Evolutionary conservation across 2,888 invertebrate species (phyloP).

Genomic region (Ormyrus pomaceus): DNA sequence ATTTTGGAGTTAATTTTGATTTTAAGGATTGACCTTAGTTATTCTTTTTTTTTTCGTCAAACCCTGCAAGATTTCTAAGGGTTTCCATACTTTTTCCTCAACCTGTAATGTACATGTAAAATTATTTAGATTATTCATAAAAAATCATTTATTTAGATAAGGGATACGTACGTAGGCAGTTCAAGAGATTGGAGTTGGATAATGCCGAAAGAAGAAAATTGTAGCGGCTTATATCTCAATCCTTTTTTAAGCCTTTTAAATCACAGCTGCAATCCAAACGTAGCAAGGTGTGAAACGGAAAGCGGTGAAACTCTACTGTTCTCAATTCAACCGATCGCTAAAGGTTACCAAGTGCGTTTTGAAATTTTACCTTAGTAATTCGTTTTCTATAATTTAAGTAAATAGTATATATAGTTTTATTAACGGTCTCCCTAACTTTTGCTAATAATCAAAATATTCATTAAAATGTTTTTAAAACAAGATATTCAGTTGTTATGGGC

Average conservation of each 20-base stretch:
- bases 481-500: slow-evolving; percentile 48
- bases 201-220: slow-evolving; percentile 30
- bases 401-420: too few species aligned
- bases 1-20: too few species aligned
- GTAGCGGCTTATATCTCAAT: slow-evolving; percentile 38
- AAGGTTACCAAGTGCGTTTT: slow-evolving; percentile 41
- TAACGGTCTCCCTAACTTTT: too few species aligned
- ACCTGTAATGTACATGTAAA: too few species aligned
- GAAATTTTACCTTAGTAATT: too few species aligned
- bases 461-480: background rate
- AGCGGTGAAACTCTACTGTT: slow-evolving; percentile 34
- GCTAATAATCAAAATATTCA: too few species aligned
- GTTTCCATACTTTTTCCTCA: too few species aligned
- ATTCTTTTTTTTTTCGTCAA: too few species aligned
- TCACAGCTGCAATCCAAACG: slow-evolving; percentile 53
- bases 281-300: slow-evolving; percentile 36
- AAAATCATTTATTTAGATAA: slow-evolving; percentile 26
- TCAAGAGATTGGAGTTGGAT: slow-evolving; percentile 48
- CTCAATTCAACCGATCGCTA: slow-evolving; percentile 37
- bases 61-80: too few species aligned
- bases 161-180: slow-evolving; percentile 14
- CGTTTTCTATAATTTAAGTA: too few species aligned
- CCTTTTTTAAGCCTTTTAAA: slow-evolving; percentile 47
- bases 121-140: background rate
- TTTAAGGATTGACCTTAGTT: too few species aligned